Base-by-base conservation (phyloP, 2,797 vertebrate species). In the Chiroxiphia lanceolata region DNA sequence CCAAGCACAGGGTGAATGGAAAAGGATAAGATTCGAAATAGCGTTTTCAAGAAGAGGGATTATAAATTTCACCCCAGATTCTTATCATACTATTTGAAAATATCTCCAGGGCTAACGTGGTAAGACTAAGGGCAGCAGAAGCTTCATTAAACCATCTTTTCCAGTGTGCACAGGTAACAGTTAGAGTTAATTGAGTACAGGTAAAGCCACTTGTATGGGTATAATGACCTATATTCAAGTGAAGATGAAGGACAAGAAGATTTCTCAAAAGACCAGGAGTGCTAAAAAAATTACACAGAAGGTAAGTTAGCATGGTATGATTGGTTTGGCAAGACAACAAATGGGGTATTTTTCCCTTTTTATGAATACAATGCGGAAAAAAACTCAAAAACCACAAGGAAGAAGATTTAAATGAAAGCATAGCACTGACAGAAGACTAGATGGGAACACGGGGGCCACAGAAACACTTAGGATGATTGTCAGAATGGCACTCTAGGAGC, bases 341-440 rank as follows among this genome's bases (percentile, higher is more conserved):
- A 34, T 3, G 5, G 5, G 25, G 1, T 29, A 47, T 50, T 78
- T 87, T 84, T 67, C 15, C 2, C 3, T 40, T 70, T 83, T 63
- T 56, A 54, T 4, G 57, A 86, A 65, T 27, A 64, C 10, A 72
- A 21, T 9, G 50, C 31, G 59, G 21, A 10, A 61, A 50, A 53
- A 29, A 25, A 26, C 2, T 0, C 31, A 33, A 29, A 26, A 22
- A 0, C 0, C 9, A 20, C 33, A 61, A 77, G 21, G 4, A 74
- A 53, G 10, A 86, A 48, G 6, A 29, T 54, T 54, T 57, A 61
- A 65, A 59, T 69, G 57, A 38, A 60, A 75, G 34, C 21, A 18
- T 4, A 44, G 45, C 18, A 48, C 15, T 71, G 56, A 40, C 19
- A 78, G 53, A 81, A 79, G 50, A 33, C 25, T 44, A 51, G 38